Base-by-base conservation (phyloP, 2,888 invertebrate genomes). In the Corythucha ciliata region DNA sequence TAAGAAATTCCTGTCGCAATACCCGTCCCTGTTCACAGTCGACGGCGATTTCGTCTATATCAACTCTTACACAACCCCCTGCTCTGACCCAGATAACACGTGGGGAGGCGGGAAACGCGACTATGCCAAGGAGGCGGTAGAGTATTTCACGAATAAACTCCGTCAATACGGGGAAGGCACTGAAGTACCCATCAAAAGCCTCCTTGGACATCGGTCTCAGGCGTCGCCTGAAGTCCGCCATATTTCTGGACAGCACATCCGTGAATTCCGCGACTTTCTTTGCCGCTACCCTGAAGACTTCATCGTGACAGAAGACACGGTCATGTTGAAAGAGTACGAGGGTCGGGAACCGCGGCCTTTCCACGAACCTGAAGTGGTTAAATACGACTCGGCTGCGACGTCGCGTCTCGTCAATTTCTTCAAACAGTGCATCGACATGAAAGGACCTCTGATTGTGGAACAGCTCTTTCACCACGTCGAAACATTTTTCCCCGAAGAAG, bases 221-320 rank as follows among this genome's bases (percentile, higher is more conserved):
- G 97, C 97, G 20, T 88, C 93, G 54, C 90, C 91, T 14, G 96
- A 96, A 75, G 93, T 98, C 60, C 80, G 97, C 57, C 91, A 94
- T 69, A 91, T 94, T 64, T 93, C 93, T 59, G 80, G 83, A 14
- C 91, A 93, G 68, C 90, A 92, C 68, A 86, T 91, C 65, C 87
- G 87, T 68, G 93, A 94, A 70, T 94, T 94, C 68, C 80, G 81
- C 61, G 92, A 93, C 58, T 94, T 94, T 69, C 74, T 94, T 14
- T 64, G 77, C 56, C 83, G 84, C 66, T 88, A 89, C 68, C 79
- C 87, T 0, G 87, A 89, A 59, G 79, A 82, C 52, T 94, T 93
- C 69, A 79, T 82, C 53, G 83, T 94, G 40, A 78, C 82, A 49
- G 74, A 74, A 32, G 90, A 91, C 59, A 83, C 83, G 63, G 90